Evolutionary conservation across 2,888 invertebrate species (phyloP), one percentile per base, ranked within the genome.

Genomic region (Orthosia cruda): DNA sequence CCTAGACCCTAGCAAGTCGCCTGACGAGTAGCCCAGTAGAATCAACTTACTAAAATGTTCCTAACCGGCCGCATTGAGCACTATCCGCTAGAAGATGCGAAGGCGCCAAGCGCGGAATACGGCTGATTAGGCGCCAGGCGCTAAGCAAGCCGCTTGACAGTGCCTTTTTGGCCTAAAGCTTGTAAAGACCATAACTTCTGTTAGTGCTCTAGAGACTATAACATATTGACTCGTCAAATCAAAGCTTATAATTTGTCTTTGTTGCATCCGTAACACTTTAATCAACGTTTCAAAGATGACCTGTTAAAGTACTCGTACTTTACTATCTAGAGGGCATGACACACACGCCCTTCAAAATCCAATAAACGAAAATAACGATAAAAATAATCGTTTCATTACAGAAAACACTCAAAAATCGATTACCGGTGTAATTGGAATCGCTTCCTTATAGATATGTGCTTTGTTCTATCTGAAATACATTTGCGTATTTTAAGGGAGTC

Each of bases 401-500:
- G 74, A 81, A 81, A 87, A 83, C 82, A 72, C 80, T 86, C 62
- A 77, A 80, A 81, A 86, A 85, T 87, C 87, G 83, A 88, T 90
- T 85, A 83, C 80, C 70, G 66, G 80, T 80, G 84, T 88, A 90
- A 90, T 91, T 90, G 78, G 81, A 90, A 88, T 90, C 83, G 81
- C 84, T 91, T 91, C 90, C 90, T 86, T 78, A 81, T 70, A 77
- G 77, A 72, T 86, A 84, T 80, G 77, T 80, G 78, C 61, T 80
- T 74, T 73, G 80, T 77, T 67, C 80, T 89, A 87, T 87, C 87
- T 83, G 74, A 84, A 89, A 84, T 81, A 88, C 84, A 89, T 87
- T 87, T 88, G 79, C 82, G 83, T 87, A 84, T 85, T 86, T 70
- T 79, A 73, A 84, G 47, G 76, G 68, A 23, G 16, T 63, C 4